These are phyloP conservation scores for Eucidaris tribuloides DNA, from an alignment of 35 echinoderm and acorn worm genomes.

Conservation along the genomic window DNA sequence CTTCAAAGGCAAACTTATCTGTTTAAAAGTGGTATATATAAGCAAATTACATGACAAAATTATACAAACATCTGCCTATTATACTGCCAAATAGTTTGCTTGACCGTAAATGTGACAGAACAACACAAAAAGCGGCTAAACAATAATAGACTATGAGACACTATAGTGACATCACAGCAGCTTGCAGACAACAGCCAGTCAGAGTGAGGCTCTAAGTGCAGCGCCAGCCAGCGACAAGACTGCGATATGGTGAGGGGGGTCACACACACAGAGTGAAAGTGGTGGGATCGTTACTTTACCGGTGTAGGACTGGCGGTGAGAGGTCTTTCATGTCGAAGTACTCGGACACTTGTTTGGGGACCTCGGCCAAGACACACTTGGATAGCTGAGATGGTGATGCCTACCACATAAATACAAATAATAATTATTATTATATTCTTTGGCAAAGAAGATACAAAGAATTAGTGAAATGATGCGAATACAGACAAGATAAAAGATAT, in stretches of 20 bases:
- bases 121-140: not conserved
- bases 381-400: slow-evolving; percentile 77
- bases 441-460: too few relatives aligned
- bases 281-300: not conserved
- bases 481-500: too few relatives aligned
- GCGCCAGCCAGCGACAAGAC: not conserved
- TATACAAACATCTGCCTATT: too few relatives aligned
- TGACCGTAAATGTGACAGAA: too few relatives aligned
- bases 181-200: not conserved
- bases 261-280: not conserved
- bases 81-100: too few relatives aligned
- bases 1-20: too few relatives aligned
- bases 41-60: too few relatives aligned
- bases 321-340: slow-evolving; percentile 92
- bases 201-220: not conserved
- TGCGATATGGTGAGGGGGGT: not conserved
- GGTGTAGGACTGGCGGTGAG: slow-evolving; percentile 66
- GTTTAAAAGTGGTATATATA: too few relatives aligned
- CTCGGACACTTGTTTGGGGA: slow-evolving; percentile 85
- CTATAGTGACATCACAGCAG: not conserved
- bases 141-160: not conserved
- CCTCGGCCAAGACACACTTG: slow-evolving; percentile 91
- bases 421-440: too few relatives aligned
- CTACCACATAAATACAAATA: slow-evolving; percentile 27
- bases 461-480: too few relatives aligned